A percentile compares a stretch with the other conserved stretches of the same genome.
Evolutionary conservation across 2,888 invertebrate species (phyloP).

Genomic region (Sarcophaga caerulescens): DNA sequence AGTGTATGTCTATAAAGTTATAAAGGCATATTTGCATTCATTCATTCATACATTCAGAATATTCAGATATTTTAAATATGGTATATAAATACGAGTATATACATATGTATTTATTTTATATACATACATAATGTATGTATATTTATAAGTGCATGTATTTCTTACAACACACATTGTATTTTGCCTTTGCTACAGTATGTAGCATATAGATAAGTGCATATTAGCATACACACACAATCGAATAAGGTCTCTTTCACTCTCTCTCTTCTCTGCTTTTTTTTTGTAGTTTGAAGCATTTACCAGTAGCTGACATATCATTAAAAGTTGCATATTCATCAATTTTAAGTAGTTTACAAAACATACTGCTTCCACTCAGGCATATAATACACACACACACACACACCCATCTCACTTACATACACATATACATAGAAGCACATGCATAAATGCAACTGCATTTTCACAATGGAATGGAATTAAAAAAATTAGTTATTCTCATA

Average conservation of each 20-base stretch:
- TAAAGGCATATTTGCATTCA: background rate
- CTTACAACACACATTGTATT: too few species aligned
- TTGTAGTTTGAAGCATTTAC: too few species aligned
- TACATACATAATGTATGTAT: background rate
- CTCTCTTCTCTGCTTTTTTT: too few species aligned
- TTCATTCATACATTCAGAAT: background rate
- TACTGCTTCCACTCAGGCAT: constrained; percentile 24
- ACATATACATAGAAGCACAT: background rate
- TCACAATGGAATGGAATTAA: background rate
- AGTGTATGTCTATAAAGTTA: constrained; percentile 38
- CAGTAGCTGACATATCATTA: constrained; percentile 62
- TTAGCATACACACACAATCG: too few species aligned
- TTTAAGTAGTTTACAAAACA: constrained; percentile 51
- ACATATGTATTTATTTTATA: too few species aligned
- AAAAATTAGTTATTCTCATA: too few species aligned
- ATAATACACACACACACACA: constrained; percentile 14
- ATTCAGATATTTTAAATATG: too few species aligned
- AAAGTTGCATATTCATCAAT: constrained; percentile 66
- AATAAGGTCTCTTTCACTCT: too few species aligned
- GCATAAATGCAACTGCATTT: background rate
- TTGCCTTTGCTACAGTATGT: too few species aligned
- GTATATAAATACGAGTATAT: background rate
- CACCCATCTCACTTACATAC: background rate
- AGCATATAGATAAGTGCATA: too few species aligned
- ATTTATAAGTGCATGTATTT: background rate